phyloP scores from a whole-genome alignment of 1,140 invertebrate species.

The Lepidurus packardi region DNA sequence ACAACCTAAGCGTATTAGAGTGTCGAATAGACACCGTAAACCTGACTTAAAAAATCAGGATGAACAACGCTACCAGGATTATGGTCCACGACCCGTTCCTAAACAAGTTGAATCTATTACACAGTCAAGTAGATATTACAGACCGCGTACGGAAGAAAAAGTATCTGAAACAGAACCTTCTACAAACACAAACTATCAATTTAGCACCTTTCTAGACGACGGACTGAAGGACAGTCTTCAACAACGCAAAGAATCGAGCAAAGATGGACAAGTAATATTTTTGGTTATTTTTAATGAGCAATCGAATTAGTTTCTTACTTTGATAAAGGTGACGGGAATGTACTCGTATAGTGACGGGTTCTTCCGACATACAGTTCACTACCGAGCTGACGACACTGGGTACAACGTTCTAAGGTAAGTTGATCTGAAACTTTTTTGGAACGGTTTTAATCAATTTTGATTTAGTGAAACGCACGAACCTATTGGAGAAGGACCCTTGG shows the following conservation, averaged over 20 bases:
- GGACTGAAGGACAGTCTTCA: background rate
- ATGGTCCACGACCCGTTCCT: too few relatives aligned
- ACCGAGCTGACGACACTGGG: background rate
- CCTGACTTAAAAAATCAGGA: too few relatives aligned
- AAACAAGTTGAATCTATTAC: too few relatives aligned
- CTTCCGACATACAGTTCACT: background rate
- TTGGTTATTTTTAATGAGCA: background rate
- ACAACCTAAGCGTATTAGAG: too few relatives aligned
- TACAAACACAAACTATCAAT: background rate
- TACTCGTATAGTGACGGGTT: background rate
- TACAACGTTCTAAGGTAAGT: background rate
- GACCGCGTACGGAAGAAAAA: background rate
- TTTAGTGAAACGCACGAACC: slow-evolving; percentile 2
- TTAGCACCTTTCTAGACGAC: background rate
- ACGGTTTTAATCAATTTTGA: background rate
- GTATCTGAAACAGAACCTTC: background rate
- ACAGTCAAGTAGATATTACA: background rate
- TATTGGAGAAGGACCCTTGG: background rate
- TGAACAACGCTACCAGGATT: too few relatives aligned
- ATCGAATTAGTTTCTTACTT: background rate
- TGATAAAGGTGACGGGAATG: background rate
- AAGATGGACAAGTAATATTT: background rate
- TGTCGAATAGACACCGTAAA: too few relatives aligned
- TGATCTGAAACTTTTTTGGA: background rate
- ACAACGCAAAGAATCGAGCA: background rate